Evolutionary conservation across 2,113 vertebrate genomes (phyloP).

Genomic region (Gavia stellata): DNA sequence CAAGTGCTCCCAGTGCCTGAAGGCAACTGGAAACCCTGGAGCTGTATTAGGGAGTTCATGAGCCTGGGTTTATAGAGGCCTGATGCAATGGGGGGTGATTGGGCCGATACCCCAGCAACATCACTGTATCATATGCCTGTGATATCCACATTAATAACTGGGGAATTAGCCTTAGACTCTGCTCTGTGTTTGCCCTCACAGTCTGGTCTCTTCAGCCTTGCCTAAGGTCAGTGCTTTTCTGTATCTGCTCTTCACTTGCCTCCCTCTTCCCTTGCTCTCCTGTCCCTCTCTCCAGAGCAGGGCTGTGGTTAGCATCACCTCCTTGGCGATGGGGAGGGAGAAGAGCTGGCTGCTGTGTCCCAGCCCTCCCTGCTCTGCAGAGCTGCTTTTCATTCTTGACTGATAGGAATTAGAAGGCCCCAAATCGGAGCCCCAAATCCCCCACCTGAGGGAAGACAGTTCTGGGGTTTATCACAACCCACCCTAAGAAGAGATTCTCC

Average conservation of each 20-base stretch:
- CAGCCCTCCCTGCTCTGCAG: neutral
- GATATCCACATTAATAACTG: neutral
- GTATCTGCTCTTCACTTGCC: neutral
- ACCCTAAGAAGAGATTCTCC: neutral
- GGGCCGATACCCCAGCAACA: neutral
- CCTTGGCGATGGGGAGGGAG: neutral
- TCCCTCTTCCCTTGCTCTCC: neutral
- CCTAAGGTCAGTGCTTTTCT: neutral
- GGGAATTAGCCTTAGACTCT: neutral
- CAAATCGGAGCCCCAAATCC: neutral
- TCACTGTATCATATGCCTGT: neutral
- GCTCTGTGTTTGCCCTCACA: neutral
- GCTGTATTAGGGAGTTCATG: neutral
- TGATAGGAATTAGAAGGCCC: neutral
- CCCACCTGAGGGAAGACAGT: neutral
- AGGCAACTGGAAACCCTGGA: neutral
- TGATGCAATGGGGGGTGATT: fast-evolving
- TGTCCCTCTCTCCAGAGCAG: neutral
- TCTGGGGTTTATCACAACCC: neutral
- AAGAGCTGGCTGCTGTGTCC: neutral
- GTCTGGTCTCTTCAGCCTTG: neutral
- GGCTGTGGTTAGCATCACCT: neutral
- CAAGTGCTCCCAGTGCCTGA: neutral
- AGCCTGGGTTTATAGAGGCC: neutral
- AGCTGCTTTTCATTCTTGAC: neutral